Percentiles rank a stretch among this genome's conserved stretches.
Evolutionary conservation across 2,888 invertebrate genomes (phyloP).

Genomic region (Sepioteuthis lessoniana): DNA sequence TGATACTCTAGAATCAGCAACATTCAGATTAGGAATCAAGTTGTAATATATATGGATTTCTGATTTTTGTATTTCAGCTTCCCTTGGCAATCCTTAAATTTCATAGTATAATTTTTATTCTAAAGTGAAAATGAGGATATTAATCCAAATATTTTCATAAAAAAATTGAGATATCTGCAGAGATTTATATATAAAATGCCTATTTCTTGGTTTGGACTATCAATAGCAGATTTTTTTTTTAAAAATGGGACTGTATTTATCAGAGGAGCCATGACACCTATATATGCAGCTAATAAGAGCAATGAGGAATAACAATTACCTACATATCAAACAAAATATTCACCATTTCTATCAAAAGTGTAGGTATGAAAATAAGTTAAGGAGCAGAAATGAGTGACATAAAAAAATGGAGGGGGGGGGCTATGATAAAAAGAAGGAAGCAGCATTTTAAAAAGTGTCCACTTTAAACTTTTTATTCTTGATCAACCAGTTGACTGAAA

Average conservation of each 20-base stretch:
- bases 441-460: background rate
- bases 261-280: background rate
- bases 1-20: too few relatives aligned
- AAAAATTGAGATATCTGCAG: background rate
- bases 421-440: too few relatives aligned
- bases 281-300: background rate
- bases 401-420: background rate
- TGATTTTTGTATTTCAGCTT: too few relatives aligned
- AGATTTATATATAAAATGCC: background rate
- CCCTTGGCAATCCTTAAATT: too few relatives aligned
- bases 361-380: background rate
- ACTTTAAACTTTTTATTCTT: background rate
- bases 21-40: too few relatives aligned
- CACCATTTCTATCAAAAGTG: background rate
- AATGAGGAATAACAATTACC: background rate
- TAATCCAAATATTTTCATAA: too few relatives aligned
- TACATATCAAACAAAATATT: background rate
- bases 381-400: background rate
- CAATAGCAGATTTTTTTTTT: background rate
- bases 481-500: background rate
- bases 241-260: background rate
- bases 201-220: background rate
- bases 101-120: too few relatives aligned
- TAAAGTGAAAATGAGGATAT: too few relatives aligned
- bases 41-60: too few relatives aligned